A percentile compares a stretch with the other conserved stretches of the same genome.
These are phyloP conservation scores for Denticeps clupeoides DNA, from an alignment of 2,797 vertebrate genomes.

Conservation along the genomic window DNA sequence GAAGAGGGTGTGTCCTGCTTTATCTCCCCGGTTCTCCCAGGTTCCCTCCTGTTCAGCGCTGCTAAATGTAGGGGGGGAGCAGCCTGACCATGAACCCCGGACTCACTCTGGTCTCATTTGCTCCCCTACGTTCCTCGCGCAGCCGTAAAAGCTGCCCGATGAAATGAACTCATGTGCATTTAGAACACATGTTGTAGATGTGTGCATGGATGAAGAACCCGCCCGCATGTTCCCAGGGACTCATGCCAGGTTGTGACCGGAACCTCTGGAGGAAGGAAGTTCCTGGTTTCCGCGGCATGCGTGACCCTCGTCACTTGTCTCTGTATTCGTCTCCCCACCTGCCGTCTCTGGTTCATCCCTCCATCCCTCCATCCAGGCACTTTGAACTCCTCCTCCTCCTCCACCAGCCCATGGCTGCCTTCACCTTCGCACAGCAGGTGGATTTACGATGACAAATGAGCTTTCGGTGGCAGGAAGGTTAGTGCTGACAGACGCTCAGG, in stretches of 20 bases:
- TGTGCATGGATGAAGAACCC: no score
- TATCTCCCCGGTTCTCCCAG: no score
- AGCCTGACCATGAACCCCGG: no score
- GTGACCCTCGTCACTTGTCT: not conserved
- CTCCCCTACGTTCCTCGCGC: no score
- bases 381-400: conserved; percentile 20
- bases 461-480: conserved; percentile 19
- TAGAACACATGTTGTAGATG: not conserved
- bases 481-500: conserved; percentile 8
- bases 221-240: no score
- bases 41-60: no score
- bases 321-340: not conserved
- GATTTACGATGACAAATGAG: conserved; percentile 27
- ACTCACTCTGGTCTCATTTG: no score
- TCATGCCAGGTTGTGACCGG: no score
- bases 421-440: conserved; percentile 16
- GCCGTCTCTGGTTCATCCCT: not conserved
- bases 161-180: not conserved
- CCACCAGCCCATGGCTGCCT: conserved; percentile 15
- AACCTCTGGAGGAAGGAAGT: no score
- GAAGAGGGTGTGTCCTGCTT: no score
- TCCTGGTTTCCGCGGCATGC: no score
- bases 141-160: conserved; percentile 4
- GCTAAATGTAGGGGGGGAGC: no score
- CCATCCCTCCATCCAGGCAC: conserved; percentile 5